phyloP scores from a whole-genome alignment of 2,888 invertebrate genomes.

The Melanostoma scalare region DNA sequence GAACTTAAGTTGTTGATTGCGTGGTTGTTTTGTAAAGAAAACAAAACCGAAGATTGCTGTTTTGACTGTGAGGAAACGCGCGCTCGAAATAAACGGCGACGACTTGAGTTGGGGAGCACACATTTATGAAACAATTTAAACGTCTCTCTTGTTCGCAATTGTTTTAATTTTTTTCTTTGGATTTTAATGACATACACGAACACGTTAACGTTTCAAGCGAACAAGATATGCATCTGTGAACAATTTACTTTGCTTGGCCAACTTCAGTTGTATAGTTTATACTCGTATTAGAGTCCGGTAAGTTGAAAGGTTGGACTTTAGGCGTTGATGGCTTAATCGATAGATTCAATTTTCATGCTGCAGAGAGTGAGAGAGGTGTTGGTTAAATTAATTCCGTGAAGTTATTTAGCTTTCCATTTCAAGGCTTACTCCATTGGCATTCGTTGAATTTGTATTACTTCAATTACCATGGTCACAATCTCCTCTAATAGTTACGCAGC shows the following conservation, averaged over 20 bases:
- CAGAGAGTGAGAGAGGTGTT: too few relatives aligned
- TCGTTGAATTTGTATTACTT: too few relatives aligned
- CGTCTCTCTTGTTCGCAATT: constrained; percentile 13
- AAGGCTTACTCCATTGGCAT: too few relatives aligned
- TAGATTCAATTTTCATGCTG: too few relatives aligned
- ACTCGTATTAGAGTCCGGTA: not conserved
- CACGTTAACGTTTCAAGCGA: constrained; percentile 24
- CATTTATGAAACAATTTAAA: constrained; percentile 63
- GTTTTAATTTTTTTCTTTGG: constrained; percentile 25
- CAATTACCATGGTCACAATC: too few relatives aligned
- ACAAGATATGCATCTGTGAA: constrained; percentile 43
- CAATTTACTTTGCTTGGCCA: constrained; percentile 34
- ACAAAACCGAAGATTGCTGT: constrained; percentile 27
- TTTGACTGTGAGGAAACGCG: constrained; percentile 4
- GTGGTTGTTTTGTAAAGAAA: constrained; percentile 44
- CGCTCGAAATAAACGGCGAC: not conserved
- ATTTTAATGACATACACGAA: constrained; percentile 33
- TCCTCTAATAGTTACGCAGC: too few relatives aligned
- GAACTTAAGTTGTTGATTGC: constrained; percentile 64
- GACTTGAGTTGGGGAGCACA: constrained; percentile 16
- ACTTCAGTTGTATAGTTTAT: constrained; percentile 3
- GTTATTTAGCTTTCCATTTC: too few relatives aligned
- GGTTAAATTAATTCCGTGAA: too few relatives aligned
- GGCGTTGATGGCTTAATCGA: too few relatives aligned
- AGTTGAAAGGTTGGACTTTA: too few relatives aligned